Conservation (phyloP, 2,113 vertebrate species). For the Bolborhynchus lineola region DNA sequence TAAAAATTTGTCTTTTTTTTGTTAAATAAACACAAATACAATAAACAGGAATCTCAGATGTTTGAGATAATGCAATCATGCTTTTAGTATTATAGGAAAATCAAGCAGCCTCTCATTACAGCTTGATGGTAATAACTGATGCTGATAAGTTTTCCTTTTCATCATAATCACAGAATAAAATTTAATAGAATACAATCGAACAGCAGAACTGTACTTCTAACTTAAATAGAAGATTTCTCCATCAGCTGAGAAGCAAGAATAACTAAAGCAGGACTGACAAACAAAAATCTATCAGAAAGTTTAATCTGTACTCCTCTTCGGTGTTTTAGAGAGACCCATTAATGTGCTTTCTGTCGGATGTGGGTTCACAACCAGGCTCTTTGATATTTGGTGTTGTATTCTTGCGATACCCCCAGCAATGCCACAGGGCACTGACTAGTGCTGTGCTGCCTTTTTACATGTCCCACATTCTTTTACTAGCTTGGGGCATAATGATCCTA, state of each 20-base stretch:
- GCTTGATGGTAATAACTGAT: not conserved
- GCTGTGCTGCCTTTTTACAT: not conserved
- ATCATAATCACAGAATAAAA: not conserved
- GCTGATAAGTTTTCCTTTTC: not conserved
- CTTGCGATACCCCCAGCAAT: not conserved
- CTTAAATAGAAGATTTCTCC: not conserved
- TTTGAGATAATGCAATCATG: not conserved
- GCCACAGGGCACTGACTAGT: fast-evolving
- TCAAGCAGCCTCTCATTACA: not conserved
- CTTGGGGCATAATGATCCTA: not conserved
- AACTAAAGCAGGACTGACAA: not conserved
- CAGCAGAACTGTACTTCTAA: not conserved
- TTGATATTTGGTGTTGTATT: not conserved
- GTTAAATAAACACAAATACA: not conserved
- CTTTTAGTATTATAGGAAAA: not conserved
- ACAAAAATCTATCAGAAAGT: not conserved
- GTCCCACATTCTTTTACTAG: not conserved
- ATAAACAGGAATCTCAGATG: not conserved
- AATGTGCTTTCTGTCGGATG: not conserved
- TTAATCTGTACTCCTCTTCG: not conserved
- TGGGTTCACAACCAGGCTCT: not conserved
- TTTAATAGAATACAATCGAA: not conserved
- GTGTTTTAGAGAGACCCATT: not conserved
- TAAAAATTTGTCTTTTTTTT: not conserved
- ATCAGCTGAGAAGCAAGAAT: not conserved